Evolutionary conservation across 1,140 invertebrate genomes (phyloP), one percentile per base, ranked within the genome.

Genomic region (Notospermus geniculatus): DNA sequence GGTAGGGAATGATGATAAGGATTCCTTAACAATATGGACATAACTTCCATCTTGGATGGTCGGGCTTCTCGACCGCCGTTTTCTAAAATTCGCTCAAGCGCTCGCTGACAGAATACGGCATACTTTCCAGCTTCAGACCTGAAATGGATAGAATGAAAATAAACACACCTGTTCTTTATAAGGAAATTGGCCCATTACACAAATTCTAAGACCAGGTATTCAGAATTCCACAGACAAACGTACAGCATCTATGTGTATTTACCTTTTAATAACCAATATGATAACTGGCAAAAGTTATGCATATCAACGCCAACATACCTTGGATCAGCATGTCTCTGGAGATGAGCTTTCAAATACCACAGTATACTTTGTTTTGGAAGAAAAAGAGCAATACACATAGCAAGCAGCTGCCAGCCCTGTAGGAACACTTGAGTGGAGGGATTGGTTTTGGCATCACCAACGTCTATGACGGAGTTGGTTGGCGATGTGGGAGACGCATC

Each of bases 1-100:
- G 95, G 95, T 59, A 96, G 83, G 1, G 92, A 95, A 82, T 97
- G 94, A 79, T 97, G 93, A 82, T 95, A 96, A 1, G 94, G 95
- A 84, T 97, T 97, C 80, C 97, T 95, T 56, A 97, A 83, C 41
- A 97, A 80, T 70, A 97, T 95, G n/a, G 93, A 96, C 0, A 97
- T 82, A 17, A 96, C 93, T 82, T 97, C 95, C 93, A 97, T 96
- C 15, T 94, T 83, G 0, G 93, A 96, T 0, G 95, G 94, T 70
- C 92, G 92, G 55, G 90, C 89, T 76, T 94, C 91, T 19, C 93
- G 86, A 2, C 88, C 87, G 27, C 93, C 93, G 77, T 92, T 91
- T 63, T 88, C 85, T 22, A 95, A 85, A 0, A 91, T 93, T 50
- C 94, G 85, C 75, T 95, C 93, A 54, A 97, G 77, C 0, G 93